These are phyloP conservation scores for Cavia aperea DNA, from an alignment of 2,113 vertebrate genomes.

Conservation along the genomic window DNA sequence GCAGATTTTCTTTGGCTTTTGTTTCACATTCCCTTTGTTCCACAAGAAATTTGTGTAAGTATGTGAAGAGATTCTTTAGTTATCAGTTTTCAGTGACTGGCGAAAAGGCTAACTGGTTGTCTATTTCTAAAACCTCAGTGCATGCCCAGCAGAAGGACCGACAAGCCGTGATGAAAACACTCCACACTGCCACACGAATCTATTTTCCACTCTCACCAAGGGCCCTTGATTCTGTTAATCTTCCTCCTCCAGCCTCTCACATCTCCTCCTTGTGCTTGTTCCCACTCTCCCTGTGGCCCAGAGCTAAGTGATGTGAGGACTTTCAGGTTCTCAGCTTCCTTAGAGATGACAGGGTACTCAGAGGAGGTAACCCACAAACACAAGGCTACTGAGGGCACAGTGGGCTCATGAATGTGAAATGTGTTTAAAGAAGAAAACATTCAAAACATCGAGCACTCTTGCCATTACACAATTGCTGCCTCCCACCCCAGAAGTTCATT, in stretches of 20 bases:
- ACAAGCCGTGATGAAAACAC: neutral
- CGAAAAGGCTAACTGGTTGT: neutral
- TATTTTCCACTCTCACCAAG: neutral
- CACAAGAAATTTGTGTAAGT: neutral
- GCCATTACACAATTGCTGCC: neutral
- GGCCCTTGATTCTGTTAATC: neutral
- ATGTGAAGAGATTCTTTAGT: neutral
- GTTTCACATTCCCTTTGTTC: neutral
- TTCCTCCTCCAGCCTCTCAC: neutral
- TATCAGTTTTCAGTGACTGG: neutral
- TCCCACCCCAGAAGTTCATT: neutral
- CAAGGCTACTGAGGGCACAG: neutral
- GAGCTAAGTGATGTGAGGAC: neutral
- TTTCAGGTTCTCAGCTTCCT: neutral
- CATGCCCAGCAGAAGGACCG: neutral
- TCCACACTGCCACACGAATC: neutral
- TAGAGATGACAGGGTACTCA: neutral
- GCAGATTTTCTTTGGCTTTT: slow-evolving; percentile 20
- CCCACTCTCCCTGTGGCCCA: neutral
- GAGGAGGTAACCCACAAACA: neutral
- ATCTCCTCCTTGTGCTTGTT: neutral
- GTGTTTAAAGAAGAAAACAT: neutral
- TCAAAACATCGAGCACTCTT: neutral
- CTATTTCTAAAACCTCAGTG: neutral
- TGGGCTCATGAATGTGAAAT: neutral